phyloP scores from a whole-genome alignment of 2,888 invertebrate genomes.

The Diploptera punctata region DNA sequence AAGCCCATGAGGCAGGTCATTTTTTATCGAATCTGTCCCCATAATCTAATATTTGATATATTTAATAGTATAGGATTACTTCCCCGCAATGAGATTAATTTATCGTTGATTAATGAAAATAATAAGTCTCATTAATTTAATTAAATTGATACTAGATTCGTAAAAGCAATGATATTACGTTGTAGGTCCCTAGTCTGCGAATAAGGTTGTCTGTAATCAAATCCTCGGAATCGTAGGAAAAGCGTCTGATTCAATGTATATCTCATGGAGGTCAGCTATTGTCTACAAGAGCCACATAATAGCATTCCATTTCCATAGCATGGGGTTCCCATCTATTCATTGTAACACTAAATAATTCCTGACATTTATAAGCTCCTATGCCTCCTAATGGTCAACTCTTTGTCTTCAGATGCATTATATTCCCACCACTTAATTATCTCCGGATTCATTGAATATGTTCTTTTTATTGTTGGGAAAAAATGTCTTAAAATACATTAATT shows the following conservation, averaged over 20 bases:
- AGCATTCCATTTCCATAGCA: background rate
- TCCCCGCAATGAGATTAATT: too few species aligned
- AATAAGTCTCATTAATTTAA: too few species aligned
- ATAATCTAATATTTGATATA: too few species aligned
- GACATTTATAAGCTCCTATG: slow-evolving; percentile 12
- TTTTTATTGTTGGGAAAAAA: background rate
- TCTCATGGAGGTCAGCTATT: background rate
- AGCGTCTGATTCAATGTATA: background rate
- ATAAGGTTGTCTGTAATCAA: background rate
- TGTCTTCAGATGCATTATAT: background rate
- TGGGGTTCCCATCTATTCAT: background rate
- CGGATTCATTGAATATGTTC: background rate
- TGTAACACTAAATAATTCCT: slow-evolving; percentile 1
- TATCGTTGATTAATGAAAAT: too few species aligned
- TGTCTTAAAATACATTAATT: background rate
- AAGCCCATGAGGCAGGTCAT: too few species aligned
- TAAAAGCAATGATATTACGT: too few species aligned
- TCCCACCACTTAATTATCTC: background rate
- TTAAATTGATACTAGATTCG: too few species aligned
- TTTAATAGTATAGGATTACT: too few species aligned
- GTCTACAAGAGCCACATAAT: background rate
- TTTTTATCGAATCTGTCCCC: too few species aligned
- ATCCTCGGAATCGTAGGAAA: background rate
- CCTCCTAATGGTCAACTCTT: background rate
- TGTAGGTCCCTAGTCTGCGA: too few species aligned